Evolutionary conservation across 2,888 invertebrate species (phyloP).

Genomic region (Ophioninae sp.): DNA sequence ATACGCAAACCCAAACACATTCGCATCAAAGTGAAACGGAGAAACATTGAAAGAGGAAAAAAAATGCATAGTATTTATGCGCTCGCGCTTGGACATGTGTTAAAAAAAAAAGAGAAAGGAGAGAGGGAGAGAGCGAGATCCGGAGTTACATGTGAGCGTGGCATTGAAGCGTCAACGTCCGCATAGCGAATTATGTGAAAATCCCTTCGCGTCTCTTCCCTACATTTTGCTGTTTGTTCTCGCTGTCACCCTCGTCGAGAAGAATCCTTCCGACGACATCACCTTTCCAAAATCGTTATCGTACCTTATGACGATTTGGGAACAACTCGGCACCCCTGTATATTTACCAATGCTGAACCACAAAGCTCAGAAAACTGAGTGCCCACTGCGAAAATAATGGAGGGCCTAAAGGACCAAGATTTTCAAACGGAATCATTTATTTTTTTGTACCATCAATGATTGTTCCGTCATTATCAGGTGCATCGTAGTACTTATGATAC

Average conservation of each 20-base stretch:
- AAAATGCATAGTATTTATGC: constrained; percentile 64
- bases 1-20: constrained; percentile 38
- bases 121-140: too few species aligned
- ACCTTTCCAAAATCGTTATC: constrained; percentile 40
- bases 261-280: constrained; percentile 25
- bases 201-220: constrained; percentile 39
- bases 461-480: background rate
- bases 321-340: constrained; percentile 14
- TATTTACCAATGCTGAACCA: constrained; percentile 39
- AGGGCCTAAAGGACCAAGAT: background rate
- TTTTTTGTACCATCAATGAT: background rate
- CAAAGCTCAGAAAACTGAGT: background rate
- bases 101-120: constrained; percentile 30
- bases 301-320: constrained; percentile 35
- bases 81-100: constrained; percentile 49
- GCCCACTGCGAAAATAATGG: background rate
- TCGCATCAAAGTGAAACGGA: constrained; percentile 63
- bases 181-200: constrained; percentile 62
- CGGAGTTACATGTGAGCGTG: constrained; percentile 28
- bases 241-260: constrained; percentile 9
- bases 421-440: background rate
- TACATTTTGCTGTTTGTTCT: constrained; percentile 18
- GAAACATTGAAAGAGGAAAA: constrained; percentile 66
- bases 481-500: background rate
- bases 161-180: constrained; percentile 55